phyloP scores from a whole-genome alignment of 2,113 vertebrate species.

The Sakesphorus luctuosus region DNA sequence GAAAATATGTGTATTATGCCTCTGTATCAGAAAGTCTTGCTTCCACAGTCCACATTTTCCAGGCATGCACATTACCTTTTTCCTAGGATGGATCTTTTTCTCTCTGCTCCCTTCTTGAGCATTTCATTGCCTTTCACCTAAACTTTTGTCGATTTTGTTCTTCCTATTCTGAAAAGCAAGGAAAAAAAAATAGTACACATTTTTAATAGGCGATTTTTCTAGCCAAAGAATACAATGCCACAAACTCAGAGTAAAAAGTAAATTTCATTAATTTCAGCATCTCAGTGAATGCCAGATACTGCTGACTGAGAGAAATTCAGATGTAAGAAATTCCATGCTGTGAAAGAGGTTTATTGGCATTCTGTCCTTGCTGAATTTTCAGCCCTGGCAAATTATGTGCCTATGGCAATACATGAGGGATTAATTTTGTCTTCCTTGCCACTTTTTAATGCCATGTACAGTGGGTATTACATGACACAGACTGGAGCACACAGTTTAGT shows the following conservation, averaged over 20 bases:
- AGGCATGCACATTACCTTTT: background rate
- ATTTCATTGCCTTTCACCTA: background rate
- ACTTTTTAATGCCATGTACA: background rate
- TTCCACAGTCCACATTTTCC: background rate
- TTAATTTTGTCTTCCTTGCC: background rate
- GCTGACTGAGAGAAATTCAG: background rate
- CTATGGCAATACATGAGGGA: background rate
- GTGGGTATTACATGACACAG: background rate
- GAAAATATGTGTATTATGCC: background rate
- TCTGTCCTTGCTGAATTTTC: background rate
- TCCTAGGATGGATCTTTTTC: background rate
- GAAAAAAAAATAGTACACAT: background rate
- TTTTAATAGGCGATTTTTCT: background rate
- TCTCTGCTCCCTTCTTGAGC: background rate
- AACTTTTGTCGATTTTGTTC: background rate
- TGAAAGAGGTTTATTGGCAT: background rate
- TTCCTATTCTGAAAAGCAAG: background rate
- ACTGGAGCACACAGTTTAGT: background rate
- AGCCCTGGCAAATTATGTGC: background rate
- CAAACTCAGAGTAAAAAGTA: background rate
- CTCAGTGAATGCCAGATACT: background rate
- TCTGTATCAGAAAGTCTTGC: background rate
- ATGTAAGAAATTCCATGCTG: background rate
- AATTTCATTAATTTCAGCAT: background rate
- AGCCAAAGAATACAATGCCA: background rate